Conservation (phyloP, 1,140 invertebrate genomes). For the Aphelinus certus region DNA sequence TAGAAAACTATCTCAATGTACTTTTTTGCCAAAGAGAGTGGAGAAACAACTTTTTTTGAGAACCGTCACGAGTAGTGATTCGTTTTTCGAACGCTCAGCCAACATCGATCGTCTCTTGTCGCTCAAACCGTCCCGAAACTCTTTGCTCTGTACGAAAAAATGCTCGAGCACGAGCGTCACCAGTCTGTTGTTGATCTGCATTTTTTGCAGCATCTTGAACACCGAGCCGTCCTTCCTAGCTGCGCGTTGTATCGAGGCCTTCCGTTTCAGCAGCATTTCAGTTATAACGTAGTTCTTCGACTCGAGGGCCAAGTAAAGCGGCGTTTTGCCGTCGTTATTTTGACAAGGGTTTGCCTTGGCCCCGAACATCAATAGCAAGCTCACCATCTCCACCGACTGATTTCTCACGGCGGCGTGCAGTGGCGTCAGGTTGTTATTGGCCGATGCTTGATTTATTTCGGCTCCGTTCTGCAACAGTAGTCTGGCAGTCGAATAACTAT, state of each 20-base stretch:
- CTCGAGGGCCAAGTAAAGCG: constrained; percentile 10
- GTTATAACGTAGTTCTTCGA: background rate
- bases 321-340: background rate
- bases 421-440: background rate
- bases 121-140: no score
- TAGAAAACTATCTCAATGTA: no score
- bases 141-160: no score
- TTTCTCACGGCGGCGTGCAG: constrained; percentile 1
- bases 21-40: no score
- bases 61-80: background rate
- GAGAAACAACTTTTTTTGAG: no score
- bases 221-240: no score
- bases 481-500: background rate
- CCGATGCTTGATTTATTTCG: background rate
- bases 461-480: background rate
- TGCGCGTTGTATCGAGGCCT: background rate
- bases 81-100: no score
- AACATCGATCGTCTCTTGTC: no score
- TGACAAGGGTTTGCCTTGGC: background rate
- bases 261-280: background rate
- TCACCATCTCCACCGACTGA: background rate
- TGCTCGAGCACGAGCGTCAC: no score
- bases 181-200: no score
- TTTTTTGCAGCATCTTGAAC: no score
- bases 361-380: background rate